Base-by-base conservation (phyloP, 2,113 vertebrate genomes). In the Columbina picui region DNA sequence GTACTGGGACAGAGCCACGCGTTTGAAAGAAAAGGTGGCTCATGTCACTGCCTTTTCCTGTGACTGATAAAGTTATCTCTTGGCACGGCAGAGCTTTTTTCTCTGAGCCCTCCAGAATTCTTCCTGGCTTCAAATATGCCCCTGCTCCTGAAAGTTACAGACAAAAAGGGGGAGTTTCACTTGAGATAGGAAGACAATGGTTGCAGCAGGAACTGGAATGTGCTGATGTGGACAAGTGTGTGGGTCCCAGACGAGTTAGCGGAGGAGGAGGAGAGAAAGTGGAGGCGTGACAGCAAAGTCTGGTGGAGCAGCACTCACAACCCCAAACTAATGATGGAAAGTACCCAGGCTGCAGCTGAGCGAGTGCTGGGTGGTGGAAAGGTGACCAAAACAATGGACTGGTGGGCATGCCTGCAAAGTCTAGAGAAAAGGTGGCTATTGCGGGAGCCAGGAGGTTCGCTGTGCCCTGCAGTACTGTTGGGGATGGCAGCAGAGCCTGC, bases 391-490 rank as follows among this genome's bases (percentile, higher is more conserved):
- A 43, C 22, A 67, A n/a, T 6, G 57, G 36, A 14, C n/a, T 70
- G 41, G 14, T 47, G 52, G 38, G 38, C 71, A 25, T 21, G 50
- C 47, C 30, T 57, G 19, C 41, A 73, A 47, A 71, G 38, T 26
- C 19, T 21, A 55, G 47, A 90, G 47, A 55, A 83, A 60, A 38
- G 17, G 73, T n/a, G 56, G 49, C 27, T 70, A 3, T 59, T n/a
- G 38, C 0, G 3, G 27, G 45, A 81, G 47, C 22, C 5, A 2
- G 16, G 29, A 0, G 0, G 26, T 30, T 80, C 8, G 1, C 6
- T 22, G 50, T 56, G 60, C 18, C 29, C 18, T 50, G 65, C 80
- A 50, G 41, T 38, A 6, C 7, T 8, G 57, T 50, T 22, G 22
- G 26, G 41, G 26, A 8, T 22, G 63, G 32, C 39, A n/a, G 21